Base-by-base conservation (phyloP, 2,888 invertebrate genomes). In the Nomada goodeniana region DNA sequence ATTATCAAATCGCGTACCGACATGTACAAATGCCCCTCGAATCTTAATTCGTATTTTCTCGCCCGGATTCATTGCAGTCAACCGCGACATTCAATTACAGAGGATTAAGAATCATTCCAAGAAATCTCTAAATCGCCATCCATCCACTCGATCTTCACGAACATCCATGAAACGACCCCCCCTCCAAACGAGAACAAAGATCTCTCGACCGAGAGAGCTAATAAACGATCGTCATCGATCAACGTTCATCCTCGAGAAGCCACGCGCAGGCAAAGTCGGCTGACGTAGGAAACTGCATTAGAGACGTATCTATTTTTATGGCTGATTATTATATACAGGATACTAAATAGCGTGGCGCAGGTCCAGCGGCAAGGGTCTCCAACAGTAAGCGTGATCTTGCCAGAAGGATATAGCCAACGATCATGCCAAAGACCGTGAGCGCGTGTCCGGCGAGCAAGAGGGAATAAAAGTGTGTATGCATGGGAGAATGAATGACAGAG, bases 291-390 rank as follows among this genome's bases (percentile, higher is more conserved):
- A 88, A 89, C 87, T 83, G 87, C 89, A 87, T 89, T 89, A 91
- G 88, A 91, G 86, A 88, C 87, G 88, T 86, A 87, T 91, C 91
- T 91, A 91, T 91, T 91, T 91, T 91, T 91, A 89, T 91, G 91
- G 89, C 89, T 86, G 86, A 90, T 89, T 80, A 77, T 77, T 80
- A 78, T 61, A 87, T 11, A 15, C 85, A 85, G 76, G 79, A 88
- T 84, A 84, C 53, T 83, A 68, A 80, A 83, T 76, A 85, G 73
- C 36, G 36, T 87, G 84, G 86, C 87, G 82, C 84, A 76, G 83
- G 81, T 86, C 88, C 86, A 88, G 88, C 88, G 86, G 79, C 82
- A 83, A 80, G 77, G 85, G 80, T 88, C 88, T 86, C 83, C 84
- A 88, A 90, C 86, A 89, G 15, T 13, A 84, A 87, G 88, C 89